A percentile compares a stretch with the other conserved stretches of the same genome.
These are phyloP conservation scores for Caenorhabditis sinica DNA, from an alignment of 2,888 invertebrate species.

Conservation along the genomic window DNA sequence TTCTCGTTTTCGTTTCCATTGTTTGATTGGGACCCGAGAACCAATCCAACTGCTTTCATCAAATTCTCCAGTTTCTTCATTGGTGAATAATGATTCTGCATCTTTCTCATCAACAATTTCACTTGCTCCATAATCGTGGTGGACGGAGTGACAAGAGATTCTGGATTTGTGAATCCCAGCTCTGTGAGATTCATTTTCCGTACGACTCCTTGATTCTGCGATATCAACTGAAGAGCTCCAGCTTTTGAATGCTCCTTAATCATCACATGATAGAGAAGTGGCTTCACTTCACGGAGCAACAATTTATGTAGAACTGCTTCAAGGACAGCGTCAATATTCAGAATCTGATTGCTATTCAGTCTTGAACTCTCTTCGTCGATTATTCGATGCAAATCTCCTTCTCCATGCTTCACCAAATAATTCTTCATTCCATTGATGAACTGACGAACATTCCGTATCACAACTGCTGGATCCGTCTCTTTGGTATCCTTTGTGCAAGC, in stretches of 20 bases:
- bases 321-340: conserved; percentile 95
- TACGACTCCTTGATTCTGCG: conserved; percentile 85
- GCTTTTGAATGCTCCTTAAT: conserved; percentile 82
- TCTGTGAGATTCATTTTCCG: conserved; percentile 85
- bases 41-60: conserved; percentile 65
- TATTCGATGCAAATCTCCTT: conserved; percentile 92
- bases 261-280: conserved; percentile 83
- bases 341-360: conserved; percentile 92
- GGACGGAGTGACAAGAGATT: conserved; percentile 59
- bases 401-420: conserved; percentile 96
- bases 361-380: conserved; percentile 92
- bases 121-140: conserved; percentile 88
- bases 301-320: conserved; percentile 95
- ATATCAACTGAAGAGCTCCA: conserved; percentile 84
- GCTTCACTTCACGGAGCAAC: conserved; percentile 87
- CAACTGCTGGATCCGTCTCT: conserved; percentile 80
- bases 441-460: conserved; percentile 81
- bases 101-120: conserved; percentile 88
- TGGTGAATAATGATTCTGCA: conserved; percentile 94
- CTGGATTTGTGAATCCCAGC: conserved; percentile 84
- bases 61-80: conserved; percentile 94
- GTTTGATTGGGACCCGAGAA: conserved; percentile 55
- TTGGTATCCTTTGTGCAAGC: conserved; percentile 80
- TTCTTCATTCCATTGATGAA: conserved; percentile 99
- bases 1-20: conserved; percentile 58